Percentiles rank a stretch among this genome's conserved stretches.
Evolutionary conservation across 2,113 vertebrate species (phyloP).

Genomic region (Procapra przewalskii): DNA sequence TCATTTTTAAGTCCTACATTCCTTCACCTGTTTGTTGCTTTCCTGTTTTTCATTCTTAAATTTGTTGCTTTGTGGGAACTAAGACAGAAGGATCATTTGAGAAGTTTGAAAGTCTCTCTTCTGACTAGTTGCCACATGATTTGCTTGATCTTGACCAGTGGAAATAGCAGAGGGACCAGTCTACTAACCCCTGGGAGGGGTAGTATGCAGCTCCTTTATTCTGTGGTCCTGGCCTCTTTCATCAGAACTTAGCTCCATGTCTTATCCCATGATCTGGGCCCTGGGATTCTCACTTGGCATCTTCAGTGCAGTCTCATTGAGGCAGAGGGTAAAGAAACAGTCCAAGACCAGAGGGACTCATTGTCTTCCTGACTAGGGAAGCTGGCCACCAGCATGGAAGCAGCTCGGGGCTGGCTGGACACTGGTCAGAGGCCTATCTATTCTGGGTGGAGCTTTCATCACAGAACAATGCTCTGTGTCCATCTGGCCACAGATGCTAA

Average conservation of each 20-base stretch:
- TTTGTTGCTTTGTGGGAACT: slow-evolving; percentile 9
- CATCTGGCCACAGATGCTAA: not conserved
- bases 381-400: not conserved
- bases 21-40: not conserved
- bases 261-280: not conserved
- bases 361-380: slow-evolving; percentile 5
- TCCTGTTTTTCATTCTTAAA: slow-evolving; percentile 24
- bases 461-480: not conserved
- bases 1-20: not conserved
- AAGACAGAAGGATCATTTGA: slow-evolving; percentile 30
- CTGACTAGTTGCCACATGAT: not conserved
- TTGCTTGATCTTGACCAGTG: not conserved
- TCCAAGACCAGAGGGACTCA: not conserved
- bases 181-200: not conserved
- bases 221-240: not conserved
- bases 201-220: not conserved
- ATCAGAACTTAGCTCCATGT: not conserved
- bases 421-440: not conserved
- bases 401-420: not conserved
- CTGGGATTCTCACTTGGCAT: not conserved
- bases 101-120: slow-evolving; percentile 1
- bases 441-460: not conserved
- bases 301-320: slow-evolving; percentile 11
- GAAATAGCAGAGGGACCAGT: not conserved
- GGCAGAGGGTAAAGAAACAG: slow-evolving; percentile 22